Percentiles rank a stretch among this genome's conserved stretches.
phyloP scores from a whole-genome alignment of 2,797 vertebrate genomes.

The Muraenolepis orangiensis region DNA sequence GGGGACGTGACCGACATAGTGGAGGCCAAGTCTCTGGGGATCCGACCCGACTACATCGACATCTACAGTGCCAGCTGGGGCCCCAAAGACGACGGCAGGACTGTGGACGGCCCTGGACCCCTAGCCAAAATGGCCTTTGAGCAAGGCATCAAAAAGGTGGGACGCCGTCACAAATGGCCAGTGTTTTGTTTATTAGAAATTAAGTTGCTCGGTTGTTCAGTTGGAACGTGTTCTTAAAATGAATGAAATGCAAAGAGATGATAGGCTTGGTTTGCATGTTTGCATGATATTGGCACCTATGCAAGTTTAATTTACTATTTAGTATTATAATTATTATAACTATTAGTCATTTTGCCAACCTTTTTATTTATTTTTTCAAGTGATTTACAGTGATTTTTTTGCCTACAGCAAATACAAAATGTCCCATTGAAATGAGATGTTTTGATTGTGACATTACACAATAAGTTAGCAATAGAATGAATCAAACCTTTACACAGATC shows the following conservation, averaged over 20 bases:
- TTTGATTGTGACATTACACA: background rate
- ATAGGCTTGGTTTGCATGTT: too few relatives aligned
- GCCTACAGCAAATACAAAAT: too few relatives aligned
- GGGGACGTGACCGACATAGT: constrained; percentile 82
- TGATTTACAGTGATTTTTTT: too few relatives aligned
- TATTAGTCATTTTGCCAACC: too few relatives aligned
- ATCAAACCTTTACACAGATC: background rate
- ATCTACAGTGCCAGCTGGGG: constrained; percentile 95
- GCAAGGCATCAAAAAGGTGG: constrained; percentile 88
- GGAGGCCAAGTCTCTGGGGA: constrained; percentile 84
- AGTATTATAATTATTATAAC: too few relatives aligned
- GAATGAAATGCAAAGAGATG: too few relatives aligned
- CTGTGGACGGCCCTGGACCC: constrained; percentile 81
- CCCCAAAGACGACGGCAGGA: constrained; percentile 82
- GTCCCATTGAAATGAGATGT: too few relatives aligned
- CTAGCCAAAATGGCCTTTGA: constrained; percentile 83
- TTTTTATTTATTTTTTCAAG: too few relatives aligned
- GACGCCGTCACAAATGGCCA: background rate
- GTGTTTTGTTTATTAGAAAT: background rate
- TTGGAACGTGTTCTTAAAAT: too few relatives aligned
- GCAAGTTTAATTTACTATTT: too few relatives aligned
- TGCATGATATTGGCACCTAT: too few relatives aligned
- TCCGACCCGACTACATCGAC: constrained; percentile 83
- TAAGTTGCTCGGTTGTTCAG: background rate
- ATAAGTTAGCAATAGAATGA: background rate